Conservation (phyloP, 2,888 invertebrate species). For the Chouioia cunea region DNA sequence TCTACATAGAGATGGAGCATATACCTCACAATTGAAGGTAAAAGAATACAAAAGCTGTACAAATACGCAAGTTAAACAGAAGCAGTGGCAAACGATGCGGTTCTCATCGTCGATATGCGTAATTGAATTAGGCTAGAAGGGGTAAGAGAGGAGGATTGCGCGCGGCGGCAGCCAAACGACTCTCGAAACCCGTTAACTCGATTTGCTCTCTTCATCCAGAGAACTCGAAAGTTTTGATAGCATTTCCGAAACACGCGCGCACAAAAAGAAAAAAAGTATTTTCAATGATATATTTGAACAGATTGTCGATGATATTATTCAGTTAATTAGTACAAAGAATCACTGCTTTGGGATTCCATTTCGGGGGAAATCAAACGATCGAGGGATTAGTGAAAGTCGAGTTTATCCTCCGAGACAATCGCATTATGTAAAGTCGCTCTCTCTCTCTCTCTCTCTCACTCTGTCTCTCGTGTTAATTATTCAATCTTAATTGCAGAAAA, state of each 20-base stretch:
- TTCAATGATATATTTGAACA: too few species aligned
- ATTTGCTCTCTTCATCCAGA: slow-evolving; percentile 42
- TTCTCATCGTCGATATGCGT: slow-evolving; percentile 48
- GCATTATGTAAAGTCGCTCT: slow-evolving; percentile 24
- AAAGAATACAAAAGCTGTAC: too few species aligned
- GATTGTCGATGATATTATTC: too few species aligned
- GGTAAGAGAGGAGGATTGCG: slow-evolving; percentile 48
- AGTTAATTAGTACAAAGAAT: slow-evolving; percentile 1
- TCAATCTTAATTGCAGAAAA: slow-evolving; percentile 23
- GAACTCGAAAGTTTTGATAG: too few species aligned
- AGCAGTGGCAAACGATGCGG: slow-evolving; percentile 44
- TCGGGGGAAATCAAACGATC: slow-evolving; percentile 17
- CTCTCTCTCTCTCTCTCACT: too few species aligned
- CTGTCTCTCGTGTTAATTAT: slow-evolving; percentile 19
- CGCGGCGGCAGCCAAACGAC: slow-evolving; percentile 41
- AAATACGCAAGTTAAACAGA: neutral
- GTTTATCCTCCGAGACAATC: slow-evolving; percentile 17
- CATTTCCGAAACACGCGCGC: too few species aligned
- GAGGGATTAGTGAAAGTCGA: slow-evolving; percentile 3
- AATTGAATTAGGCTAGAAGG: slow-evolving; percentile 54
- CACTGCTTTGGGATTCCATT: neutral
- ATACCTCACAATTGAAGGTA: too few species aligned
- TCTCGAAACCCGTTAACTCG: slow-evolving; percentile 52
- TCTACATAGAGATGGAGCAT: too few species aligned
- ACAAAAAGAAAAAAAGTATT: too few species aligned